Base-by-base conservation (phyloP, 2,888 invertebrate genomes). In the Mythimna lalbum region DNA sequence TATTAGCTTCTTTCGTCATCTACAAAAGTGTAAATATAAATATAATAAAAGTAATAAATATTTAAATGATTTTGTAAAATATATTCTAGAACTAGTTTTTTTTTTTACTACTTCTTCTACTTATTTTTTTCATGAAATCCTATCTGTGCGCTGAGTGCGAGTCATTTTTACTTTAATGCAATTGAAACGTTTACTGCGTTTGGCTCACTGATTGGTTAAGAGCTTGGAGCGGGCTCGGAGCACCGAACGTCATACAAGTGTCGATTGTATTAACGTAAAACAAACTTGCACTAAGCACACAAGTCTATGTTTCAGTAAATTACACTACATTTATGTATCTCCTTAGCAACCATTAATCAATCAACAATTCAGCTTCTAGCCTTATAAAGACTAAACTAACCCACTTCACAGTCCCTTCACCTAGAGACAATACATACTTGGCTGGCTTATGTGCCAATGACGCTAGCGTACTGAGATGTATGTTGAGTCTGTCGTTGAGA, bases 401-500 rank as follows among this genome's bases (percentile, higher is more conserved):
- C 73, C 63, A 74, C 69, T 82, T 85, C 73, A 68, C 72, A 72
- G 19, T 68, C 69, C 69, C 64, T 78, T 75, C 64, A 85, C 68
- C 66, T 59, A 64, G n/a, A 70, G 66, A 64, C 55, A 76, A 66
- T 81, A 92, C 93, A 89, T 82, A 96, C 96, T 93, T 95, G 81
- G 93, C 92, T 76, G 94, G 90, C 83, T 95, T 96, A 75, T 95
- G 90, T 71, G 95, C 94, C 83, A 96, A 86, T 43, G 93, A 88
- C 47, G 96, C 93, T 60, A 96, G 83, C 7, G 95, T 94, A 83
- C 92, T 95, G 82, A 96, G 91, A 85, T 96, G 95, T 56, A 95
- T 93, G 31, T 96, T 93, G 80, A 96, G 93, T 56, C 97, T 93
- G 39, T 96, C 96, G 19, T 93, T 95, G 63, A 97, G 94, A 62